Conservation (phyloP, 2,113 vertebrate species). For the Mormyrus iriodes region DNA sequence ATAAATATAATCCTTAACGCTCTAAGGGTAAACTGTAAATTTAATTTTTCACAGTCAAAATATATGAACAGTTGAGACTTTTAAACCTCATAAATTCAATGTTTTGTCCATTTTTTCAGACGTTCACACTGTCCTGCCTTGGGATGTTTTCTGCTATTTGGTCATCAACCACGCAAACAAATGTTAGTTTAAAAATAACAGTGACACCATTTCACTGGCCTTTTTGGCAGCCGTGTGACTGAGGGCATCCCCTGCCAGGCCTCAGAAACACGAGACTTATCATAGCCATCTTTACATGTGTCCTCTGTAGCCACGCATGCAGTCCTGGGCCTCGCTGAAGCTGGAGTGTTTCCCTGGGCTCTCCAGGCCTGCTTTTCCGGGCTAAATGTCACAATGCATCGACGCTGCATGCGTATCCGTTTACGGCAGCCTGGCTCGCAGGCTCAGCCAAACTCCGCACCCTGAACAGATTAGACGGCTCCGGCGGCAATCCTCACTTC, state of each 20-base stretch:
- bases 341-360: neutral
- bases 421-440: neutral
- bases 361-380: neutral
- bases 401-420: neutral
- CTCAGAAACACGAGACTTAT: neutral
- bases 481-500: neutral
- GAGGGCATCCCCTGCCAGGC: neutral
- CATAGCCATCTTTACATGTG: neutral
- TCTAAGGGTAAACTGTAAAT: neutral
- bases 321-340: neutral
- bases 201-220: slow-evolving; percentile 29
- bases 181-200: slow-evolving; percentile 31
- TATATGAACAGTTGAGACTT: neutral
- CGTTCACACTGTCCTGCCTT: neutral
- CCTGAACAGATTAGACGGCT: neutral
- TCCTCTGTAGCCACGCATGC: neutral
- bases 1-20: neutral
- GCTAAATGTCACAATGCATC: neutral
- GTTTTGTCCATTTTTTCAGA: neutral
- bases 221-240: slow-evolving; percentile 18
- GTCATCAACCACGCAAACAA: slow-evolving; percentile 19
- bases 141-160: neutral
- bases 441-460: neutral
- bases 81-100: neutral
- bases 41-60: neutral